Evolutionary conservation across 2,888 invertebrate species (phyloP), one percentile per base, ranked within the genome.

Genomic region (Allophyes oxyacanthae): DNA sequence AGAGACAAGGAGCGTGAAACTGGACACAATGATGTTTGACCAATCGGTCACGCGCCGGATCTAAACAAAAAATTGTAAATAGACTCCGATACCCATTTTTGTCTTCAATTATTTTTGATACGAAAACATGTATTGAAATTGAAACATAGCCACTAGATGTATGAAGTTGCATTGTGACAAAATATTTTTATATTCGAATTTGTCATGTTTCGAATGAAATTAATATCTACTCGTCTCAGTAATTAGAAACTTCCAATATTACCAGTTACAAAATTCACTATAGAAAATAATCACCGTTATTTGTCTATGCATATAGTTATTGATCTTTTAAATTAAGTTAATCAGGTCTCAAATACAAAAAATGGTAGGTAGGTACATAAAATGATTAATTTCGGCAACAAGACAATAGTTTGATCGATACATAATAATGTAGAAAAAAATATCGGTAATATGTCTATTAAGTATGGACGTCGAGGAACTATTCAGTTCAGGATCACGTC

Each of bases 1-100:
- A 80, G 75, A 82, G 78, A 86, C 85, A 84, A 84, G 82, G 76
- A 82, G 79, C 83, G 84, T 85, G 82, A 84, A 84, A 84, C 82
- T 76, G 72, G 70, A 72, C 73, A 82, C 84, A 85, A 87, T 83
- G 78, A 78, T 79, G 83, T 83, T 75, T 78, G 80, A 75, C 78
- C 80, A 81, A 85, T 85, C 79, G 67, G 85, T 83, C 83, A 86
- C 81, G 81, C 78, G 66, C 73, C 63, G 64, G 45, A 72, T 67
- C 62, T 68, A 62, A 66, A 71, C 72, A 78, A 78, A 82, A 83
- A 84, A 79, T 64, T 65, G 51, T 73, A 77, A 79, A 80, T 76
- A 76, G 68, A 68, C 61, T 76, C 68, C 70, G 64, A 69, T 63
- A 61, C 40, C 46, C 46, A 75, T 77, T 77, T 70, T 74, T 67